Percentiles rank a stretch among this genome's conserved stretches.
phyloP scores from a whole-genome alignment of 1,140 invertebrate species.

The Proctacanthus coquilletti region DNA sequence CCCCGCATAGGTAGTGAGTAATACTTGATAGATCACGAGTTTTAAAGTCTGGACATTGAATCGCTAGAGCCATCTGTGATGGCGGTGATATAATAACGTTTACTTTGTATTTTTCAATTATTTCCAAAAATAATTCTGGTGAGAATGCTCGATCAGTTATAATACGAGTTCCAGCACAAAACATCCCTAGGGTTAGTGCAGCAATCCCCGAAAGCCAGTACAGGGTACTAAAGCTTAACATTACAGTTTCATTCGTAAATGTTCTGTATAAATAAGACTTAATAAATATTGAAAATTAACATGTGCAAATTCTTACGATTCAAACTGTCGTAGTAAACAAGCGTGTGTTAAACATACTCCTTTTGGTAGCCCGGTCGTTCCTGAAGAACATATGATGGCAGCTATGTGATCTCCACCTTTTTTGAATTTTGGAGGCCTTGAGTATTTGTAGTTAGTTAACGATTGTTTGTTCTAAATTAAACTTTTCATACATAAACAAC shows the following conservation, averaged over 20 bases:
- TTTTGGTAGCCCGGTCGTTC: conserved; percentile 64
- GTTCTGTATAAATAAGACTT: not conserved
- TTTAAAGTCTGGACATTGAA: conserved; percentile 16
- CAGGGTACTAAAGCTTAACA: conserved; percentile 25
- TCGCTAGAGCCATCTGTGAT: conserved; percentile 15
- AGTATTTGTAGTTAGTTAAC: not conserved
- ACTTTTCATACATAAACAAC: conserved; percentile 21
- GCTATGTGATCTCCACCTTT: conserved; percentile 23
- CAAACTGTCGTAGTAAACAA: conserved; percentile 21
- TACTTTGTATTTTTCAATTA: conserved; percentile 23
- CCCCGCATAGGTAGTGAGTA: conserved; percentile 13
- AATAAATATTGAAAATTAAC: too few relatives aligned
- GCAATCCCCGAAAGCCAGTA: conserved; percentile 24
- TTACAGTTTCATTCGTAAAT: too few relatives aligned
- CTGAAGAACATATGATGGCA: conserved; percentile 40
- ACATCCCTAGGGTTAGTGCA: conserved; percentile 21
- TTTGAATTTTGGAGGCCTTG: conserved; percentile 16
- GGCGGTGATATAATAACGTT: conserved; percentile 20
- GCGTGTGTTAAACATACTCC: conserved; percentile 59
- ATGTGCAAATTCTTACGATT: too few relatives aligned
- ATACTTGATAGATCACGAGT: conserved; percentile 16
- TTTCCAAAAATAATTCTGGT: conserved; percentile 20
- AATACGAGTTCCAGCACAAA: conserved; percentile 19
- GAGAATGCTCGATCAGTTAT: conserved; percentile 20
- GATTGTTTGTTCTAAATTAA: not conserved